Percentiles rank a stretch among this genome's conserved stretches.
Conservation (phyloP, 2,888 invertebrate genomes). For the Nephrocerus scutellatus region DNA sequence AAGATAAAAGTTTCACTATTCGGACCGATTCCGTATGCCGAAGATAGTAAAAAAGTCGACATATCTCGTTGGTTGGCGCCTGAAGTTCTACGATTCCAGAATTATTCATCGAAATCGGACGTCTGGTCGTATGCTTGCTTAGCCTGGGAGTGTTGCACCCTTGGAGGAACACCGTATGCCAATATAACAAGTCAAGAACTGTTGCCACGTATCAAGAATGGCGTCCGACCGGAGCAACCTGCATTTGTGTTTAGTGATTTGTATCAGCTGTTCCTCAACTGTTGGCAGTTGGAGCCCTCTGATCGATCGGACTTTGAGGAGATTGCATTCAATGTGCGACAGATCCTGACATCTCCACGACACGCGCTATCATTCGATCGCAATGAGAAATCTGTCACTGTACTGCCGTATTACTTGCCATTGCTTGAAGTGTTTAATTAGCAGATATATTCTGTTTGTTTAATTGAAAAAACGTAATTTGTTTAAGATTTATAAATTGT, state of each 20-base stretch:
- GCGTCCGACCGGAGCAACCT: slow-evolving; percentile 66
- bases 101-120: slow-evolving; percentile 65
- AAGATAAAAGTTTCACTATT: slow-evolving; percentile 68
- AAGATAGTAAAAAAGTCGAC: slow-evolving; percentile 62
- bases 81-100: slow-evolving; percentile 65
- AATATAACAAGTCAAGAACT: slow-evolving; percentile 62
- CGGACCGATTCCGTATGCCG: slow-evolving; percentile 61
- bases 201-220: slow-evolving; percentile 59
- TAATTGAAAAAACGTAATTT: too few relatives aligned
- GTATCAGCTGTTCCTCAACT: slow-evolving; percentile 74
- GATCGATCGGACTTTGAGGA: slow-evolving; percentile 68
- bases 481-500: background rate
- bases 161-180: slow-evolving; percentile 74
- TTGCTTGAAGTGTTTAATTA: slow-evolving; percentile 41
- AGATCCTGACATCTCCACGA: slow-evolving; percentile 43
- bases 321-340: slow-evolving; percentile 49
- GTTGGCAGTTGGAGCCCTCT: slow-evolving; percentile 76
- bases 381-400: slow-evolving; percentile 29
- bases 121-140: slow-evolving; percentile 78
- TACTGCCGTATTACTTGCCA: slow-evolving; percentile 45
- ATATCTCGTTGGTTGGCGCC: slow-evolving; percentile 73
- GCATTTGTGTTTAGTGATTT: slow-evolving; percentile 69
- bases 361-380: slow-evolving; percentile 44
- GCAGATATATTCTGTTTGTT: too few relatives aligned
- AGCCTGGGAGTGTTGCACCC: slow-evolving; percentile 73